These are phyloP conservation scores for Austrofundulus limnaeus DNA, from an alignment of 2,113 vertebrate species.

Conservation along the genomic window DNA sequence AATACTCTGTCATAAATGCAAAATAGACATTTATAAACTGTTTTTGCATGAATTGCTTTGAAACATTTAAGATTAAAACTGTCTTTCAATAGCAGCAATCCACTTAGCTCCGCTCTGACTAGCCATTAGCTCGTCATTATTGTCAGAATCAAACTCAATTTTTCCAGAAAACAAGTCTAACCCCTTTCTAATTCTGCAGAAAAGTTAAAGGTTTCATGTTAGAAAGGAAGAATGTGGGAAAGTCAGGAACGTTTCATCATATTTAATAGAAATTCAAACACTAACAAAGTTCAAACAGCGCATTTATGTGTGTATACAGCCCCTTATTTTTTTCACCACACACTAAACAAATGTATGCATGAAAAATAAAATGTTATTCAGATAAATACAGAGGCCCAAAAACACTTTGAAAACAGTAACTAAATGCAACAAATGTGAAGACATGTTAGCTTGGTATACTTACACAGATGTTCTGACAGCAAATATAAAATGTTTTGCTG, in stretches of 20 bases:
- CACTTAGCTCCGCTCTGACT: too few species aligned
- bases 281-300: constrained; percentile 64
- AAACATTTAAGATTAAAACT: too few species aligned
- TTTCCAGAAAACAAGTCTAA: not conserved
- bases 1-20: too few species aligned
- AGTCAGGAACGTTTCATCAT: constrained; percentile 31
- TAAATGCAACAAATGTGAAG: constrained; percentile 60
- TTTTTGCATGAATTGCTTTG: too few species aligned
- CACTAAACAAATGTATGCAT: constrained; percentile 49
- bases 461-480: constrained; percentile 59
- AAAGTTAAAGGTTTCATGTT: not conserved
- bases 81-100: too few species aligned
- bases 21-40: too few species aligned
- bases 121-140: too few species aligned
- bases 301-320: constrained; percentile 50
- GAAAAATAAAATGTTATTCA: constrained; percentile 53
- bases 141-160: too few species aligned
- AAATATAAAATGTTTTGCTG: constrained; percentile 43
- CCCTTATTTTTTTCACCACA: constrained; percentile 50
- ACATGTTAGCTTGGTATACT: constrained; percentile 55
- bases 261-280: constrained; percentile 76
- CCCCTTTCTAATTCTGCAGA: not conserved
- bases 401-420: constrained; percentile 60
- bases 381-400: constrained; percentile 62
- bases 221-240: constrained; percentile 42